Base-by-base conservation (phyloP, 2,797 vertebrate genomes). In the Hippocampus kuda region DNA sequence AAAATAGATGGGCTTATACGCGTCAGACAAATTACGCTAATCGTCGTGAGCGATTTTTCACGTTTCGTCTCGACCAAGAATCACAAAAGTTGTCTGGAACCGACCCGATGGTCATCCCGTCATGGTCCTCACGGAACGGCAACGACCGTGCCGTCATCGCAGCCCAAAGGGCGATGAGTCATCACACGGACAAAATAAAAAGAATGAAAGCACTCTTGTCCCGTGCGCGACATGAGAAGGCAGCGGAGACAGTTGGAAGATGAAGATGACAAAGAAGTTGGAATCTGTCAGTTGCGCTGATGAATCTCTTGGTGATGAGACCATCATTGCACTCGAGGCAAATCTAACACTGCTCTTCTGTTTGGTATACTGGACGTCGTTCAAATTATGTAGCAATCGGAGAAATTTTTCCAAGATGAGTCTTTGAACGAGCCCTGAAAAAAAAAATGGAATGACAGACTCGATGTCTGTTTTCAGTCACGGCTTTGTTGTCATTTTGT, bases 21-120 rank as follows among this genome's bases (percentile, higher is more conserved):
- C 80, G 78, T 80, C 82, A 83, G 81, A 86, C 79, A 88, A 88
- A 89, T 91, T 88, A 88, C 76, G 68, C 78, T 81, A 84, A 89
- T 91, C 79, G 89, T 82, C 80, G 83, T 86, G 82, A 85, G 63
- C 78, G 75, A 84, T 81, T 82, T 85, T 81, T 79, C 68, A 78
- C 26, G 79, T 82, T 84, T 83, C 71, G 79, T 85, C 78, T 60
- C 69, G 75, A 81, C 67, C 65, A 71, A 12, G 68, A 78, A 84
- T 75, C 85, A 85, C 81, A 81, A 84, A 86, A 79, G 57, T 62
- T 70, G 67, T 71, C 56, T 67, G 73, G 42, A 69, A 75, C 67
- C 75, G 63, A 74, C 63, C 60, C 4, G n/a, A 77, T 60, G 30
- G 62, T 72, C 46, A 70, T 27, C 27, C 10, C 7, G 12, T 66